A percentile compares a stretch with the other conserved stretches of the same genome.
Conservation (phyloP, 2,888 invertebrate genomes). For the Vanessa cardui region DNA sequence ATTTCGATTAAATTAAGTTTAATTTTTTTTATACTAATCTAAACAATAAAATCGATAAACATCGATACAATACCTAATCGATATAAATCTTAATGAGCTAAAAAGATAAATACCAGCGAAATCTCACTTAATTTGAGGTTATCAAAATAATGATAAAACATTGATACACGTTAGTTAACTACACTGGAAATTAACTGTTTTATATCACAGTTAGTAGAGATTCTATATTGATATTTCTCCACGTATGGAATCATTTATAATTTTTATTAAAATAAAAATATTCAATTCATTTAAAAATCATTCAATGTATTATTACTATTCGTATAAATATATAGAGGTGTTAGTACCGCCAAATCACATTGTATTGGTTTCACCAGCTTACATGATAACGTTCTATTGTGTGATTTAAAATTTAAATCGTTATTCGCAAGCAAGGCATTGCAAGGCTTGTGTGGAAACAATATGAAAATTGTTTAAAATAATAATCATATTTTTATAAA, state of each 20-base stretch:
- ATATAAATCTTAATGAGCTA: conserved; percentile 20
- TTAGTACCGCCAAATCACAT: conserved; percentile 19
- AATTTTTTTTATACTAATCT: conserved; percentile 4
- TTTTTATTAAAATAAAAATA: not conserved
- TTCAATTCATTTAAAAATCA: not conserved
- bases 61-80: conserved; percentile 23
- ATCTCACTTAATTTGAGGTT: conserved; percentile 10
- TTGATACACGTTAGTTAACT: not conserved
- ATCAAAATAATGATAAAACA: not conserved
- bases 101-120: conserved; percentile 9
- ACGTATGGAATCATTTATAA: conserved; percentile 7
- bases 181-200: conserved; percentile 33
- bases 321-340: conserved; percentile 13
- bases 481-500: not conserved
- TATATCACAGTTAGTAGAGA: conserved; percentile 60
- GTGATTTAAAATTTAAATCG: not conserved
- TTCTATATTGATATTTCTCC: conserved; percentile 37
- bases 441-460: conserved; percentile 1
- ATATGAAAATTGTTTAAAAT: not conserved
- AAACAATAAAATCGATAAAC: conserved; percentile 25
- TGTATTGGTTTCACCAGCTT: not conserved
- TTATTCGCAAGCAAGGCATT: conserved; percentile 15
- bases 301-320: not conserved
- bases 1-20: conserved; percentile 6
- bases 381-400: not conserved